Conservation (phyloP, 1,140 invertebrate genomes). For the Cydia splendana region DNA sequence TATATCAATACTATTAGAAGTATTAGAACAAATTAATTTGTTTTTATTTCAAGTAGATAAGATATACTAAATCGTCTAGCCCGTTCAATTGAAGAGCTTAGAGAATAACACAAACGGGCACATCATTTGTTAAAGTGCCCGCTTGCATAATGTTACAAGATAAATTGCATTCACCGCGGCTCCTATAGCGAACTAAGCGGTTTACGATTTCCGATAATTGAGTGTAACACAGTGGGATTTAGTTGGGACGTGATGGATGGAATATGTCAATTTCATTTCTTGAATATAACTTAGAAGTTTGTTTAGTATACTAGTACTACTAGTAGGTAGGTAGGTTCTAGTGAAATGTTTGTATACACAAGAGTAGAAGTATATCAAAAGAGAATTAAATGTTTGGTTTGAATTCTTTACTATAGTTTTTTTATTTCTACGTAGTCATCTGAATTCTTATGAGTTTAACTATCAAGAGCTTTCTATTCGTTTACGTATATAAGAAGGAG, state of each 20-base stretch:
- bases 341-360: too few species aligned
- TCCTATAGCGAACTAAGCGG: conserved; percentile 4
- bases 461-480: too few species aligned
- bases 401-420: too few species aligned
- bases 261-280: neutral
- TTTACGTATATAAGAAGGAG: too few species aligned
- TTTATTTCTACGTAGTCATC: too few species aligned
- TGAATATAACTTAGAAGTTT: neutral
- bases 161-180: neutral
- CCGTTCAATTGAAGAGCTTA: conserved; percentile 3
- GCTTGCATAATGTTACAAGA: conserved; percentile 11
- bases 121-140: conserved; percentile 13
- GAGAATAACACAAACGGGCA: neutral
- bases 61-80: neutral
- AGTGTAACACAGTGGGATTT: neutral
- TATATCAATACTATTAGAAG: too few species aligned
- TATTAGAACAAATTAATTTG: too few species aligned
- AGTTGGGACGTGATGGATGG: neutral
- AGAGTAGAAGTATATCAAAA: neutral
- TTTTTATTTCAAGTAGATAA: neutral
- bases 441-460: too few species aligned
- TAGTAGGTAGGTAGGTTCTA: neutral
- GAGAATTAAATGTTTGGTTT: too few species aligned
- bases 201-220: conserved; percentile 17
- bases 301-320: neutral